phyloP scores from a whole-genome alignment of 2,113 vertebrate species.

The Dromas ardeola region DNA sequence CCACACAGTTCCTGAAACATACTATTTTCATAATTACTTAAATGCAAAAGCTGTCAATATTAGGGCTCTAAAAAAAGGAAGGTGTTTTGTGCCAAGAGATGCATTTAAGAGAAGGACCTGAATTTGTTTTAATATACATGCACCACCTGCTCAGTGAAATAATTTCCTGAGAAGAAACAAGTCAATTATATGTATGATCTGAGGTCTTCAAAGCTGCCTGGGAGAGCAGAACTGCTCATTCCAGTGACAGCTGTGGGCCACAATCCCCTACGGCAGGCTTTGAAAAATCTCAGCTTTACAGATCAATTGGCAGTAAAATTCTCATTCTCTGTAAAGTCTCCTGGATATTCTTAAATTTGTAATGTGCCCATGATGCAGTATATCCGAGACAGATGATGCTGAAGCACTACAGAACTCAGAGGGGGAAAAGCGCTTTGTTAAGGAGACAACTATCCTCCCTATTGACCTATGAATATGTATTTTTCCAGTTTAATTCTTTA shows the following conservation, averaged over 20 bases:
- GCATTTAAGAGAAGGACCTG: neutral
- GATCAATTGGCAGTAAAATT: neutral
- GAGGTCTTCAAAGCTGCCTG: neutral
- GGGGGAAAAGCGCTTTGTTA: neutral
- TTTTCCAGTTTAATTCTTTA: neutral
- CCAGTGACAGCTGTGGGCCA: neutral
- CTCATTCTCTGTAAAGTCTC: neutral
- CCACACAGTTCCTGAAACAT: neutral
- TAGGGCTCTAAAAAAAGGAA: neutral
- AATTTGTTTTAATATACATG: neutral
- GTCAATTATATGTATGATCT: neutral
- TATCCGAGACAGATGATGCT: neutral
- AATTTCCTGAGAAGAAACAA: neutral
- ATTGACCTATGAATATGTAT: neutral
- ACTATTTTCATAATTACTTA: neutral
- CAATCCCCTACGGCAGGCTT: neutral
- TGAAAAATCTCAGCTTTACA: neutral
- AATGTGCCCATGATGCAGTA: neutral
- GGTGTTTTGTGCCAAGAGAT: neutral
- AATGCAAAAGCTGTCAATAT: neutral
- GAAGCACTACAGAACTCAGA: neutral
- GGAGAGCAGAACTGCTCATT: neutral
- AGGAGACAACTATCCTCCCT: neutral
- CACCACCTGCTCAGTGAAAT: neutral
- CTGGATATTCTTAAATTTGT: neutral